Conservation (phyloP, 2,888 invertebrate species). For the Ophion obscuratus region DNA sequence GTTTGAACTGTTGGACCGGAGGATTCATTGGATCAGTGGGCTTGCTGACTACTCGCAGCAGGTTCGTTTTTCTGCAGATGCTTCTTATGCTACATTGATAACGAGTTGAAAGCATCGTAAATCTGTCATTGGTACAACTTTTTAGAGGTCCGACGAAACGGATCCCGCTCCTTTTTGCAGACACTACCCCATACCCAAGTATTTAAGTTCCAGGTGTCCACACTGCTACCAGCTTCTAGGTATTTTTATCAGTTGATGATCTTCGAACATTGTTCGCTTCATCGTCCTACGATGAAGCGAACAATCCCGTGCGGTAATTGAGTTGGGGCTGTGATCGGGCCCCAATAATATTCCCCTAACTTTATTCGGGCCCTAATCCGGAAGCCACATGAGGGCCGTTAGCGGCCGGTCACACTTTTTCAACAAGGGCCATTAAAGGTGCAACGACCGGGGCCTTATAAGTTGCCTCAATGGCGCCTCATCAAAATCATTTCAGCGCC, state of each 20-base stretch:
- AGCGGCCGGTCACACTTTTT: too few species aligned
- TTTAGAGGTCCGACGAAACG: not conserved
- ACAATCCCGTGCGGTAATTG: too few species aligned
- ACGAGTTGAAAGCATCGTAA: not conserved
- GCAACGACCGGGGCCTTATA: too few species aligned
- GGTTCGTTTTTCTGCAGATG: not conserved
- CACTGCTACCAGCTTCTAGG: not conserved
- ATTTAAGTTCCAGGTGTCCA: not conserved
- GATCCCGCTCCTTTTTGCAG: not conserved
- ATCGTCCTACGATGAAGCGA: not conserved
- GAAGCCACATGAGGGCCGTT: too few species aligned
- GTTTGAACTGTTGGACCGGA: not conserved
- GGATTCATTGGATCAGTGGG: not conserved
- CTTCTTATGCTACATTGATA: not conserved
- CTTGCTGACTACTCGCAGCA: not conserved
- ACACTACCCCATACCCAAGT: not conserved
- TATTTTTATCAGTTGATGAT: not conserved
- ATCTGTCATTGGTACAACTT: not conserved
- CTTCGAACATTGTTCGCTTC: not conserved
- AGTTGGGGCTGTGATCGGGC: too few species aligned
- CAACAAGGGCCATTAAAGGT: too few species aligned
- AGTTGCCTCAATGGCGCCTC: too few species aligned
- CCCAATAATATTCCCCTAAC: too few species aligned
- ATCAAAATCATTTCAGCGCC: too few species aligned
- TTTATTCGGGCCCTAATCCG: too few species aligned